These are phyloP conservation scores for Epinotia brunnichana DNA, from an alignment of 2,888 invertebrate genomes.

Conservation along the genomic window DNA sequence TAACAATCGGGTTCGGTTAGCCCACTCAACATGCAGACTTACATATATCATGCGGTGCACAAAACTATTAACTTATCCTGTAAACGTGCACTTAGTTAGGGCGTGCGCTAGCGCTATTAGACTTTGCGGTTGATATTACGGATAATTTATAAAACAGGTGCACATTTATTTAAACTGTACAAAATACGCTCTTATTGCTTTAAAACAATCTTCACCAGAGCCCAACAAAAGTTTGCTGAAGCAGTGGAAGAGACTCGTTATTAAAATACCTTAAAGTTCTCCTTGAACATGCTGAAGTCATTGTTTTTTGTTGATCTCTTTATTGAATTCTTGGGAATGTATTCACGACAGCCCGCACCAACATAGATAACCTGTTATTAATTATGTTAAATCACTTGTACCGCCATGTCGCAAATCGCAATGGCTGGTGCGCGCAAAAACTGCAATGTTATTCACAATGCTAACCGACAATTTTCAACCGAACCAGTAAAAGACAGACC, in stretches of 20 bases:
- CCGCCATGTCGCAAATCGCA: slow-evolving; percentile 53
- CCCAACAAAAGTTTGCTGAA: background rate
- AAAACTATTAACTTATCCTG: no score
- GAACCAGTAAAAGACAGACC: background rate
- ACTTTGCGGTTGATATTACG: no score
- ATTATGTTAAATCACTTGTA: slow-evolving; percentile 46
- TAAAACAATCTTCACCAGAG: background rate
- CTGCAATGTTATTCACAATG: slow-evolving; percentile 49
- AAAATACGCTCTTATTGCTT: background rate
- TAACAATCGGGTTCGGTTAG: no score
- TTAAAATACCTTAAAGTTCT: background rate
- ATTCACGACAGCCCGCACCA: background rate
- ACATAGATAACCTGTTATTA: slow-evolving; percentile 27
- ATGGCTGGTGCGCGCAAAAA: slow-evolving; percentile 61
- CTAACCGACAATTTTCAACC: background rate
- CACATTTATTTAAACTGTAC: background rate
- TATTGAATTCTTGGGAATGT: background rate
- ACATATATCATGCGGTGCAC: no score
- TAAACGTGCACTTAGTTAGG: no score
- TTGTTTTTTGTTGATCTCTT: background rate
- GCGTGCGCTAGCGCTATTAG: no score
- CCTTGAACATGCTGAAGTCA: background rate
- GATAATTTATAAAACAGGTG: no score
- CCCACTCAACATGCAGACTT: no score
- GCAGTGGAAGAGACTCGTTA: background rate